Conservation (phyloP, 2,888 invertebrate species). For the Pyrrhopygopsis socrates region DNA sequence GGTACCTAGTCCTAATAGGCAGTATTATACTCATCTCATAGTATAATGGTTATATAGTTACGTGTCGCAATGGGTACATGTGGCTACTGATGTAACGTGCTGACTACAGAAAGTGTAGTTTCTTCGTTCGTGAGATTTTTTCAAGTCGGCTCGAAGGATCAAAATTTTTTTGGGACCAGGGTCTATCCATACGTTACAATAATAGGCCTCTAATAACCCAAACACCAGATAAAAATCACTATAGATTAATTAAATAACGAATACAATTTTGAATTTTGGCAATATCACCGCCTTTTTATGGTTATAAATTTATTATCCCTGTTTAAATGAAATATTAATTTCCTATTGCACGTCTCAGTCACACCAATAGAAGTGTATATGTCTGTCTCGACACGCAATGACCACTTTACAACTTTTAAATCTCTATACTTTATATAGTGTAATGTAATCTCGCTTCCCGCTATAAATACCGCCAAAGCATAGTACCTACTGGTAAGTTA, state of each 20-base stretch:
- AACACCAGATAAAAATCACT: no score
- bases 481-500: constrained; percentile 36
- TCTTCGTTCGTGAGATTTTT: no score
- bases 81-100: not conserved
- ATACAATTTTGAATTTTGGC: no score
- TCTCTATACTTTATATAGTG: constrained; percentile 24
- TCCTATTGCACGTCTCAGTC: no score
- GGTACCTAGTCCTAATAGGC: constrained; percentile 69
- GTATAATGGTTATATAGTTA: constrained; percentile 73
- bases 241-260: no score
- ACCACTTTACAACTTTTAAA: constrained; percentile 11
- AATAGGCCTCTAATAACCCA: no score
- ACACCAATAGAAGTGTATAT: no score
- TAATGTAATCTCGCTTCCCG: constrained; percentile 31
- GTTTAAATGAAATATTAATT: not conserved
- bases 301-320: no score
- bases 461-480: constrained; percentile 37
- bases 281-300: no score
- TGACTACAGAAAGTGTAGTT: no score
- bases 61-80: not conserved
- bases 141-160: not conserved
- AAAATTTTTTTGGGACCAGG: no score
- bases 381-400: not conserved
- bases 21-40: constrained; percentile 81
- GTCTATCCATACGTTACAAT: no score